These are phyloP conservation scores for Schizopygopsis pylzovi DNA, from an alignment of 2,797 vertebrate genomes.

Conservation along the genomic window DNA sequence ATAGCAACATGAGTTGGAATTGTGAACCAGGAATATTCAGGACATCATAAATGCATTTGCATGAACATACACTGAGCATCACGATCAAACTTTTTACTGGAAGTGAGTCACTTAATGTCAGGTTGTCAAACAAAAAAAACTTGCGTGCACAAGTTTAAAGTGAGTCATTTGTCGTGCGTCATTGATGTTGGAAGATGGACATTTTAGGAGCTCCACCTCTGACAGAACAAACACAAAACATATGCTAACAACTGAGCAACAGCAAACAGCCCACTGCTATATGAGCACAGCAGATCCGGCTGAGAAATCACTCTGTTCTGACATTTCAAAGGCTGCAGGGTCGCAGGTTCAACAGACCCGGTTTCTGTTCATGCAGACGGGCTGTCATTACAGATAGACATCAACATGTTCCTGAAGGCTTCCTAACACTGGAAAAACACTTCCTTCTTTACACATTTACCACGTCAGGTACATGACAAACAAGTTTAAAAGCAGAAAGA, in stretches of 20 bases:
- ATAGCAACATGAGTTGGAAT: background rate
- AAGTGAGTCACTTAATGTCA: background rate
- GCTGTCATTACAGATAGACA: conserved; percentile 6
- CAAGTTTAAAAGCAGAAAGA: conserved; percentile 37
- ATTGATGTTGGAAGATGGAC: background rate
- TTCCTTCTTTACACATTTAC: conserved; percentile 31
- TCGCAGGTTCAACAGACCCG: background rate
- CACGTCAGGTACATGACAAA: conserved; percentile 43
- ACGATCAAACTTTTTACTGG: background rate
- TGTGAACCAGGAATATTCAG: background rate
- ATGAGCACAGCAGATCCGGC: background rate
- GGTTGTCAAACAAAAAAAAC: background rate
- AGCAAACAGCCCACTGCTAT: background rate
- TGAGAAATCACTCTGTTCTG: conserved; percentile 2
- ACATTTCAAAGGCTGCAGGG: background rate
- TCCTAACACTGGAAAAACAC: conserved; percentile 3
- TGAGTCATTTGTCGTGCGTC: background rate
- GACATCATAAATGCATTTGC: background rate
- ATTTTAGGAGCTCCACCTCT: conserved; percentile 10
- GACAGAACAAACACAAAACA: conserved; percentile 34
- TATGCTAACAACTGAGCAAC: background rate
- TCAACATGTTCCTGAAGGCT: conserved; percentile 19
- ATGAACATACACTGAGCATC: background rate
- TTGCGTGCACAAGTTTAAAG: background rate
- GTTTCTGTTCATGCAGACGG: background rate